Evolutionary conservation across 2,797 vertebrate species (phyloP), one percentile per base, ranked within the genome.

Genomic region (Spea hammondii): DNA sequence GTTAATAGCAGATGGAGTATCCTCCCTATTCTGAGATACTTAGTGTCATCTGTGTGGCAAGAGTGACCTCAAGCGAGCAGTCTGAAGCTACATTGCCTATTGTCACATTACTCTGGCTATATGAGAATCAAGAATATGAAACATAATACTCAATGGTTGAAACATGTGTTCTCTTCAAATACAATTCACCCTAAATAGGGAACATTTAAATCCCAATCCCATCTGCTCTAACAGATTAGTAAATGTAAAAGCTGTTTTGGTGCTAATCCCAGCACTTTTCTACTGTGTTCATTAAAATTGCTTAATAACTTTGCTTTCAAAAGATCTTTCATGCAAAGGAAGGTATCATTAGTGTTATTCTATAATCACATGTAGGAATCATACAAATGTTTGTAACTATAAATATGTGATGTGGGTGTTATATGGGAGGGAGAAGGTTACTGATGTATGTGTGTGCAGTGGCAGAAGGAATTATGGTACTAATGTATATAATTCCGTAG

Each of bases 31-130:
- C 48, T 54, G 2, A 32, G 2, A 8, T 48, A 6, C 49, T 68
- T 46, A 8, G 3, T 57, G 48, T 5, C 6, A 77, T 77, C 65
- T 82, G 75, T 17, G 71, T 47, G 74, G 14, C 54, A 64, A 77
- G 8, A 74, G 48, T 69, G 79, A 69, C 79, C 79, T 69, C 79
- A 66, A 69, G 75, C 6, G 79, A 74, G 59, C 59, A 50, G 49
- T 46, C 8, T 32, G 59, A 4, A 17, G 32, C 32, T 62, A 62
- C n/a, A 14, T 62, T 6, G n/a, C 6, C n/a, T 32, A 32, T 17
- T 17, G 55, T 57, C 6, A 11, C 51, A 32, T 32, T 32, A 32
- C 32, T 32, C 32, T 3, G 32, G 32, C 1, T 32, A 32, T 32
- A 32, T 32, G 32, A 32, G 32, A 32, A 32, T 32, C 3, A 32